Percentiles rank a stretch among this genome's conserved stretches.
These are phyloP conservation scores for rat (Rattus norvegicus) DNA, from an alignment of 2,113 vertebrate species.

Conservation along the genomic window DNA sequence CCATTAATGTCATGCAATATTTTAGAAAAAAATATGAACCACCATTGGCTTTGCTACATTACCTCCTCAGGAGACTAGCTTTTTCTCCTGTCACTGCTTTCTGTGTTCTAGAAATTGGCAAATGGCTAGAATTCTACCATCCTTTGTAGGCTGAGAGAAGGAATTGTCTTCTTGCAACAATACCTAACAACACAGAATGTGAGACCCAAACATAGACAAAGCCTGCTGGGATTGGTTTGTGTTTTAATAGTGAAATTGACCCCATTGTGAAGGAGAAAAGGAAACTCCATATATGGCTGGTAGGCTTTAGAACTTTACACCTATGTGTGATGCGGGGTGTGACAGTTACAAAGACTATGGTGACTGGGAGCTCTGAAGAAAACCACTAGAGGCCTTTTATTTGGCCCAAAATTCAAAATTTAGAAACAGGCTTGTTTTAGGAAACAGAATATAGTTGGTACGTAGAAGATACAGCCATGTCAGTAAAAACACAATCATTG, in stretches of 20 bases:
- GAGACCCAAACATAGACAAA: background rate
- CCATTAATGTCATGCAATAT: slow-evolving; percentile 19
- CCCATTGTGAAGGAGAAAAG: background rate
- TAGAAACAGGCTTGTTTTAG: background rate
- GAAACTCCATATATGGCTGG: background rate
- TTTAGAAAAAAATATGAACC: slow-evolving; percentile 1
- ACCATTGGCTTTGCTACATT: background rate
- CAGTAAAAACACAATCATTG: background rate
- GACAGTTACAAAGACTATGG: background rate
- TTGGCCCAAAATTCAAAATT: background rate
- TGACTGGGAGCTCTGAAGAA: background rate
- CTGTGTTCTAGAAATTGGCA: background rate
- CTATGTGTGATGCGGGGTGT: background rate
- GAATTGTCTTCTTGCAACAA: background rate
- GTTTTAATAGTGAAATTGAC: background rate
- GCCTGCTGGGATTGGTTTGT: background rate
- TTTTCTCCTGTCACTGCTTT: background rate
- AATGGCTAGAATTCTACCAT: background rate
- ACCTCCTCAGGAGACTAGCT: background rate
- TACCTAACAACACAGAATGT: background rate
- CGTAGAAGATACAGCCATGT: background rate
- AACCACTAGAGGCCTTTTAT: background rate
- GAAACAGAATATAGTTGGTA: background rate
- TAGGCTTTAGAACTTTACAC: background rate
- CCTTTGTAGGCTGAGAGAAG: background rate